Evolutionary conservation across 2,113 vertebrate genomes (phyloP).

Genomic region (Alaudala cheleensis): DNA sequence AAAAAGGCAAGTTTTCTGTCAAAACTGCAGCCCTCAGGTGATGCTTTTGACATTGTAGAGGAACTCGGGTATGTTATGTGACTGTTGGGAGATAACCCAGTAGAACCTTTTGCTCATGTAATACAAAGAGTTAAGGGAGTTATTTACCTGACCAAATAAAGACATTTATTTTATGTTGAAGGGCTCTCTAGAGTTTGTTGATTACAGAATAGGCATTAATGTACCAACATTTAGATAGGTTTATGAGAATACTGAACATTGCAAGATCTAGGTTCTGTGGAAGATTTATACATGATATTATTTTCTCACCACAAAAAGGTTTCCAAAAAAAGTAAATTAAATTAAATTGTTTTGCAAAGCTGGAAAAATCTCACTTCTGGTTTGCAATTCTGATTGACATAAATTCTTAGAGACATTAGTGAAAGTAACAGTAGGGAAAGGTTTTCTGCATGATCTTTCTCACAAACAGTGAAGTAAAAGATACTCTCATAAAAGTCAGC

Average conservation of each 20-base stretch:
- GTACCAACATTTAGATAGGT: not conserved
- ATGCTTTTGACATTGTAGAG: not conserved
- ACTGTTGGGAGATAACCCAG: rapidly evolving
- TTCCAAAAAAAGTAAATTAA: not conserved
- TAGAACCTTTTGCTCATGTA: not conserved
- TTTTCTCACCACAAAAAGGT: not conserved
- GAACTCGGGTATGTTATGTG: not conserved
- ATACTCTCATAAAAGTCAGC: not conserved
- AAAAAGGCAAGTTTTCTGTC: not conserved
- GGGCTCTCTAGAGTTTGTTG: not conserved
- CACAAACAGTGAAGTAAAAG: not conserved
- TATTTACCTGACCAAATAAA: not conserved
- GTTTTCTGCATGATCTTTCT: not conserved
- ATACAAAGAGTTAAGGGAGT: not conserved
- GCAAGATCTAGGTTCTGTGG: not conserved
- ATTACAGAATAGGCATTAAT: not conserved
- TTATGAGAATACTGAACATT: not conserved
- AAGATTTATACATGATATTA: not conserved
- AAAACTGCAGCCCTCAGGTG: not conserved
- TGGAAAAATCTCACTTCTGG: not conserved
- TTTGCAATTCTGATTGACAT: not conserved
- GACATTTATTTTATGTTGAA: not conserved
- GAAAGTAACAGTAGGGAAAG: not conserved
- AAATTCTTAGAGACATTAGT: not conserved
- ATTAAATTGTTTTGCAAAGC: not conserved